Evolutionary conservation across 2,888 invertebrate species (phyloP).

Genomic region (Cantharis rustica): DNA sequence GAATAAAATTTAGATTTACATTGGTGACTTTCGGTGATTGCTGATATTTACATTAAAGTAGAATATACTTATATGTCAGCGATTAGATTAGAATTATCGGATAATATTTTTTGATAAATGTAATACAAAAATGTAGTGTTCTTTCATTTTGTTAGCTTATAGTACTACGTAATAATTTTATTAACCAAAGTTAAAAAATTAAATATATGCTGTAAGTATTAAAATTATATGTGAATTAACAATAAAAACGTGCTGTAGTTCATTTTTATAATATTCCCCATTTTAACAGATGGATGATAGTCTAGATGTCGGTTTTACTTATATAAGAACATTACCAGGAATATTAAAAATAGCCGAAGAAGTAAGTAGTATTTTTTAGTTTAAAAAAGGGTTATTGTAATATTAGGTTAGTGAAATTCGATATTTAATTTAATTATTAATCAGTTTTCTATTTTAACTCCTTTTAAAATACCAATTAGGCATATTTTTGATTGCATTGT

Average conservation of each 20-base stretch:
- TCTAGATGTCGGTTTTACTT: conserved; percentile 6
- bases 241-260: not conserved
- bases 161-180: not conserved
- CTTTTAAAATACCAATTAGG: no score
- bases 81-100: conserved; percentile 8
- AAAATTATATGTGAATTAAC: not conserved
- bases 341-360: conserved; percentile 15
- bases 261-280: not conserved
- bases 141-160: not conserved
- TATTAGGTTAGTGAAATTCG: not conserved
- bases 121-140: not conserved
- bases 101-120: not conserved
- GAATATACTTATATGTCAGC: not conserved
- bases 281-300: conserved; percentile 1
- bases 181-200: not conserved
- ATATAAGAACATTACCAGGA: conserved; percentile 17
- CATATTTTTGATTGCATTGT: no score
- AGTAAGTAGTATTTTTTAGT: conserved; percentile 1
- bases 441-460: no score
- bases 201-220: conserved; percentile 4
- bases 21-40: not conserved
- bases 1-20: not conserved
- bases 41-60: not conserved
- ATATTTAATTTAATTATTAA: not conserved
- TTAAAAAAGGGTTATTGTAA: not conserved